Evolutionary conservation across 2,113 vertebrate genomes (phyloP), one percentile per base, ranked within the genome.

Genomic region (Otis tarda): DNA sequence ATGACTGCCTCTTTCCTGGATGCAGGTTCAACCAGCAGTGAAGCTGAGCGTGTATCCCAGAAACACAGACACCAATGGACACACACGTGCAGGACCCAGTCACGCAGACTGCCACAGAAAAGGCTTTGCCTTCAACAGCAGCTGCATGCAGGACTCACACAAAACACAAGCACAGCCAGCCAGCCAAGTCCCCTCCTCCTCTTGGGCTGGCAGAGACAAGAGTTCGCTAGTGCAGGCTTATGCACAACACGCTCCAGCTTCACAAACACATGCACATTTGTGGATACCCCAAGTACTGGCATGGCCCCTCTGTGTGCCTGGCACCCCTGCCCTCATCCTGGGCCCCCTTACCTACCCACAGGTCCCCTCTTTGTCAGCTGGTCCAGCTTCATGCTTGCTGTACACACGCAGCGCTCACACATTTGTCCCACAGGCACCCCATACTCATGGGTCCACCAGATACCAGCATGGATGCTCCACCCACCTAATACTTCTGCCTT

Each of bases 341-440:
- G 12, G n/a, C 8, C 5, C 18, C 23, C 24, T 47, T 31, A 59
- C n/a, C 8, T 18, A 9, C 23, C 33, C 30, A 31, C 0, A 0
- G 20, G 13, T 59, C 5, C 25, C 23, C 8, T 47, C 18, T 56
- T 43, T 7, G 11, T 14, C 25, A 20, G 3, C 45, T 71, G 37
- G 23, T 57, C 22, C 63, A 76, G 35, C 19, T 45, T 4, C 3
- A 20, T 27, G 49, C 15, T 52, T 8, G 5, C 11, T 64, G 83
- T 20, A 50, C 19, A 33, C 6, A 33, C 4, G 2, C 30, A 68
- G 12, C 27, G 16, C 8, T 41, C 37, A 47, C 50, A 57, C 30
- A 20, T 15, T 67, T 2, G 1, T 59, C 24, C 16, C 61, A 57
- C 21, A 15, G 20, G 18, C 30, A 67, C 11, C 5, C 11, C 7